Base-by-base conservation (phyloP, 2,113 vertebrate genomes). In the Mus spicilegus region DNA sequence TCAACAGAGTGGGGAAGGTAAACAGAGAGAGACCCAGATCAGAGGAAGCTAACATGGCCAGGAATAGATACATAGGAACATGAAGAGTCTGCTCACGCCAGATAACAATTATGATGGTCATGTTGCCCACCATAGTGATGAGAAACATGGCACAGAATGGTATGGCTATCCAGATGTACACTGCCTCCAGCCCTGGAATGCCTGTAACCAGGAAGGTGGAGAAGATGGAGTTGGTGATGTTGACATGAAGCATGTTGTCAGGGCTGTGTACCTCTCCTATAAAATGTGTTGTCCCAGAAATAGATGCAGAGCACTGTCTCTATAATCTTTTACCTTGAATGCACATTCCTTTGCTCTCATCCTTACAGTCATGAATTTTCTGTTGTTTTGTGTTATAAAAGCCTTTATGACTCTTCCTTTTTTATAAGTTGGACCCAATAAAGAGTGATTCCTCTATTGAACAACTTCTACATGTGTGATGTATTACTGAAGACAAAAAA, bases 41-140 rank as follows among this genome's bases (percentile, higher is more conserved):
- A 0, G 96, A 98, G 33, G 88, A 46, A 5, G 96, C 95, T 36
- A 97, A 73, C 95, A 95, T 97, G 73, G 94, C 90, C 46, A 97
- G 65, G 67, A 98, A 95, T 7, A 96, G 36, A 36, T 95, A 97
- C 97, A 98, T 96, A 42, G 98, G 97, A 42, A 91, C 61, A 7
- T 97, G 96, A 61, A 98, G 92, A 14, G 80, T 76, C 17, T 61
- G 30, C 16, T 97, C 96, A 13, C 1, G 7, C 63, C 58, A 88
- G 26, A 97, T 85, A 81, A 88, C 22, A 54, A 87, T 61, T 6
- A 96, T 30, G 33, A 96, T 81, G 63, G 39, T 89, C 42, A 51
- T 0, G 4, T 97, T 97, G 33, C 94, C 96, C 46, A 94, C 30
- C 2, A 97, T 19, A 7, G 93, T 95, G 30, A 94, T 65, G 70